Conservation (phyloP, 2,888 invertebrate species). For the Allolobophora icterica region DNA sequence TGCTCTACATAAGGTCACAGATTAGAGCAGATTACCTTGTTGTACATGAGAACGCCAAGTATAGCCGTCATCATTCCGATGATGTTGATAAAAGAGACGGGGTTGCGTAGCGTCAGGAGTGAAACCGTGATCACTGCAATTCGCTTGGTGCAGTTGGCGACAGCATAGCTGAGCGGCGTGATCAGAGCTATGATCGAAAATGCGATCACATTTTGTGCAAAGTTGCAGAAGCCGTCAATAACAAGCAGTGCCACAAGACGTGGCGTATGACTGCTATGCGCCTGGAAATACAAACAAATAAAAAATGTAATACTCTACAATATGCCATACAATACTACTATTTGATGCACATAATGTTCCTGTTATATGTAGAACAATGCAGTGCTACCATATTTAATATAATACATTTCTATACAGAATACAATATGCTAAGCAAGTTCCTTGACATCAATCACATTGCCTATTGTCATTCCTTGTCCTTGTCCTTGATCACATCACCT, state of each 20-base stretch:
- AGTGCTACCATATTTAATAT: neutral
- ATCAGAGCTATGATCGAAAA: conserved; percentile 88
- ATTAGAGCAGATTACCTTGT: conserved; percentile 70
- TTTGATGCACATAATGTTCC: neutral
- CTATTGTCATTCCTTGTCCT: too few species aligned
- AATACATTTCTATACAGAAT: too few species aligned
- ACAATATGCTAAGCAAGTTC: too few species aligned
- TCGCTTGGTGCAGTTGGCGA: conserved; percentile 91
- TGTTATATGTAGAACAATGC: neutral
- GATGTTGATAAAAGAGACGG: conserved; percentile 84
- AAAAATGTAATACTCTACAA: neutral
- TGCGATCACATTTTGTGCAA: conserved; percentile 92
- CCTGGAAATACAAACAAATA: conserved; percentile 48
- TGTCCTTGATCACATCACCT: too few species aligned
- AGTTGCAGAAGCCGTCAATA: conserved; percentile 85
- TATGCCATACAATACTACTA: neutral
- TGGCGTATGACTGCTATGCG: conserved; percentile 53
- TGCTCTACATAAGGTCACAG: neutral
- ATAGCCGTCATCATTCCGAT: conserved; percentile 90
- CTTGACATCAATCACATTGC: too few species aligned
- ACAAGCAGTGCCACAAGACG: conserved; percentile 70
- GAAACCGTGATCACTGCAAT: conserved; percentile 86
- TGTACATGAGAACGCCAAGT: conserved; percentile 86
- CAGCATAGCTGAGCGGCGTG: conserved; percentile 92
- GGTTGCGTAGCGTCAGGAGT: conserved; percentile 84